Conservation (phyloP, 2,797 vertebrate species). For the Etheostoma perlongum region DNA sequence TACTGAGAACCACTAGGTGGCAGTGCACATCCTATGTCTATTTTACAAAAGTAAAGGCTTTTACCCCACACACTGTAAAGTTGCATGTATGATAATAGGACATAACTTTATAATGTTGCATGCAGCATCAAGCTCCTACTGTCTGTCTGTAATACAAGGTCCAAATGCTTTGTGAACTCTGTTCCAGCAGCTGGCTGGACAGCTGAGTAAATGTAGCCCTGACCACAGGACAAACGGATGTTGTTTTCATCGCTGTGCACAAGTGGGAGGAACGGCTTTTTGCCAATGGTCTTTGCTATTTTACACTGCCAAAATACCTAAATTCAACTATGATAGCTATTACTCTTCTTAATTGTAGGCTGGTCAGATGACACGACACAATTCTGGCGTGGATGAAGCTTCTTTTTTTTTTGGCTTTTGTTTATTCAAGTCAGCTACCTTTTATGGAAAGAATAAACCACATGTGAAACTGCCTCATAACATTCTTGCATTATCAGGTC, state of each 20-base stretch:
- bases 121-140: neutral
- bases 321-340: slow-evolving; percentile 10
- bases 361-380: slow-evolving; percentile 19
- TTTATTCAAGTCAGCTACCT: slow-evolving; percentile 33
- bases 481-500: slow-evolving; percentile 31
- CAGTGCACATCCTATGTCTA: slow-evolving; percentile 28
- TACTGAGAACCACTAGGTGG: slow-evolving; percentile 62
- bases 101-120: neutral
- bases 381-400: slow-evolving; percentile 10
- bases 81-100: slow-evolving; percentile 19
- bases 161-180: slow-evolving; percentile 12
- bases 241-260: slow-evolving; percentile 32
- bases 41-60: neutral
- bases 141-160: neutral
- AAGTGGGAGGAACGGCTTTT: slow-evolving; percentile 23
- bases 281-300: neutral
- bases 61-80: neutral
- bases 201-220: slow-evolving; percentile 57
- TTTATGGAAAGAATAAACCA: slow-evolving; percentile 28
- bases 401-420: slow-evolving; percentile 21
- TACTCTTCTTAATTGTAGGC: neutral
- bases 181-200: slow-evolving; percentile 33
- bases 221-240: slow-evolving; percentile 55
- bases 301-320: slow-evolving; percentile 16
- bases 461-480: slow-evolving; percentile 30